Percentiles rank a stretch among this genome's conserved stretches.
Conservation (phyloP, 2,797 vertebrate species). For the Eulemur coronatus region DNA sequence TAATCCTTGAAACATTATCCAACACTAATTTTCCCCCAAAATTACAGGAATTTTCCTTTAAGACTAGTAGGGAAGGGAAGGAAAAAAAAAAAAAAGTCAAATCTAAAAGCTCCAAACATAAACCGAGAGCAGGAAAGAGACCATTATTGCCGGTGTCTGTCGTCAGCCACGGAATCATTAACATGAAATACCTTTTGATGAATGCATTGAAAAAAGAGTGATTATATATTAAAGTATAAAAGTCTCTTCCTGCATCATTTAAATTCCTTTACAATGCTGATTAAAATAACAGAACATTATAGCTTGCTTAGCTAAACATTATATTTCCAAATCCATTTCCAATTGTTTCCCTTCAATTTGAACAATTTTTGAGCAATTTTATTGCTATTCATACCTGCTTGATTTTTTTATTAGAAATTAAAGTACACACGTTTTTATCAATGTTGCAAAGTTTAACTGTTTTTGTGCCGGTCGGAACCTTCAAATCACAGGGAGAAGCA, state of each 20-base stretch:
- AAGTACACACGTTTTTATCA: conserved; percentile 80
- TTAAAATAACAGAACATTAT: conserved; percentile 86
- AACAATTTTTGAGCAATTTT: conserved; percentile 86
- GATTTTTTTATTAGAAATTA: conserved; percentile 86
- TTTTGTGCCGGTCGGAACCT: conserved; percentile 33
- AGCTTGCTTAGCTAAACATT: conserved; percentile 87
- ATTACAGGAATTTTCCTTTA: conserved; percentile 52
- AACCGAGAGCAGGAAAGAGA: conserved; percentile 42
- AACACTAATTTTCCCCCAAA: background rate
- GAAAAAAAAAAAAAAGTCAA: conserved; percentile 62
- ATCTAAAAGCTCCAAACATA: conserved; percentile 41
- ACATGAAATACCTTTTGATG: conserved; percentile 74
- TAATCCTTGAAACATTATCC: conserved; percentile 33
- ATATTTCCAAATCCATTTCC: conserved; percentile 85
- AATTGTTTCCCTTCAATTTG: conserved; percentile 87
- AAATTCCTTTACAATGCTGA: conserved; percentile 84
- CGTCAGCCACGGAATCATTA: conserved; percentile 69
- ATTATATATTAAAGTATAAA: conserved; percentile 79
- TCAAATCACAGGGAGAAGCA: background rate
- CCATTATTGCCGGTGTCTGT: conserved; percentile 53
- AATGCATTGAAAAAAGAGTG: conserved; percentile 67
- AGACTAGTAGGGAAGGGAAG: conserved; percentile 11
- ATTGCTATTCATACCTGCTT: conserved; percentile 85
- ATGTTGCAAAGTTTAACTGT: conserved; percentile 80
- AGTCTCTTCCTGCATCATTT: conserved; percentile 78